Evolutionary conservation across 1,140 invertebrate genomes (phyloP).

Genomic region (Rhopalosiphum padi): DNA sequence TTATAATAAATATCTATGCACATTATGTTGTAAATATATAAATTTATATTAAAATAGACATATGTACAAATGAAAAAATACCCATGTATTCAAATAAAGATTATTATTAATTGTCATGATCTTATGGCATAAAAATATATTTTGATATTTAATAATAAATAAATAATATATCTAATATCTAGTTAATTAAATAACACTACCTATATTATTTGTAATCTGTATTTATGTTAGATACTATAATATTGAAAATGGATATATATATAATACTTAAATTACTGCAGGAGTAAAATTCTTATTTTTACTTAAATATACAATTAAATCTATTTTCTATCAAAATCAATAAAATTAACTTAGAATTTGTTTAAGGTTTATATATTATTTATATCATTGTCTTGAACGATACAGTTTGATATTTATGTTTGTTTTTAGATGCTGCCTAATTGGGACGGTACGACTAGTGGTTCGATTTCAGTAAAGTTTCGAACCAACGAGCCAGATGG

Average conservation of each 20-base stretch:
- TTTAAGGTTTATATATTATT: not conserved
- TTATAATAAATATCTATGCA: not conserved
- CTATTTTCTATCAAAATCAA: not conserved
- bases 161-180: not conserved
- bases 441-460: conserved; percentile 85
- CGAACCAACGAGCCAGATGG: conserved; percentile 94
- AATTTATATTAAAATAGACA: not conserved
- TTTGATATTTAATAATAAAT: no score
- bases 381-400: not conserved
- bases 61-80: not conserved
- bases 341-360: not conserved
- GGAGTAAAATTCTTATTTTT: not conserved
- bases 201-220: not conserved
- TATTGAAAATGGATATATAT: no score
- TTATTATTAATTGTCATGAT: not conserved
- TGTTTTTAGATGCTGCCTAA: conserved; percentile 77
- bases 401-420: not conserved
- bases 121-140: no score
- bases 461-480: conserved; percentile 91
- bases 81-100: not conserved
- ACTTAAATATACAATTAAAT: no score
- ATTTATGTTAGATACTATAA: not conserved
- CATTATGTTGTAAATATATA: not conserved
- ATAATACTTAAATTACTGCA: not conserved
- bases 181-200: not conserved